Conservation (phyloP, 2,888 invertebrate genomes). For the Chymomyza fuscimana region DNA sequence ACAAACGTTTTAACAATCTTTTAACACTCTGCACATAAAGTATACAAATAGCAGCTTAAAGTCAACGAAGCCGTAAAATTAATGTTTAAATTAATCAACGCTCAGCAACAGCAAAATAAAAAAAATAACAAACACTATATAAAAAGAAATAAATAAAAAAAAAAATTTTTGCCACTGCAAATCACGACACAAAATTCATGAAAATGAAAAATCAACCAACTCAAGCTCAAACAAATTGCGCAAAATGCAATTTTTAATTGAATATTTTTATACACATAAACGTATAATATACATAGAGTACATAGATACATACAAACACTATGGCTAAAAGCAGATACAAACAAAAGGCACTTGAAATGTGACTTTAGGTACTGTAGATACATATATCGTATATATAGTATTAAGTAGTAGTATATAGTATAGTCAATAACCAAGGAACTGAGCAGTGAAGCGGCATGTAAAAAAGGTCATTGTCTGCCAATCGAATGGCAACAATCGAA, state of each 20-base stretch:
- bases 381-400: slow-evolving; percentile 19
- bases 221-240: slow-evolving; percentile 58
- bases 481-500: slow-evolving; percentile 49
- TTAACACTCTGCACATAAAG: slow-evolving; percentile 2
- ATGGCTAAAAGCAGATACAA: not conserved
- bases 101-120: not conserved
- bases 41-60: slow-evolving; percentile 17
- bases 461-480: slow-evolving; percentile 53
- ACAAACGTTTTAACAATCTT: not conserved
- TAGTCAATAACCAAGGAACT: slow-evolving; percentile 44
- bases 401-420: slow-evolving; percentile 15
- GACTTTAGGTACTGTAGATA: slow-evolving; percentile 15
- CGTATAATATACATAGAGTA: too few relatives aligned
- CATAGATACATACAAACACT: too few relatives aligned
- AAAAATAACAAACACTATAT: not conserved
- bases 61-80: slow-evolving; percentile 33
- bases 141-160: slow-evolving; percentile 20
- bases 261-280: slow-evolving; percentile 34
- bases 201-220: slow-evolving; percentile 37
- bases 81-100: slow-evolving; percentile 52
- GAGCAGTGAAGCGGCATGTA: slow-evolving; percentile 62
- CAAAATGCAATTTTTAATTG: slow-evolving; percentile 63
- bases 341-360: slow-evolving; percentile 5
- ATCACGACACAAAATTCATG: slow-evolving; percentile 67
- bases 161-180: slow-evolving; percentile 65